Conservation (phyloP, 1,140 invertebrate species). For the Lasaia peninsularis region DNA sequence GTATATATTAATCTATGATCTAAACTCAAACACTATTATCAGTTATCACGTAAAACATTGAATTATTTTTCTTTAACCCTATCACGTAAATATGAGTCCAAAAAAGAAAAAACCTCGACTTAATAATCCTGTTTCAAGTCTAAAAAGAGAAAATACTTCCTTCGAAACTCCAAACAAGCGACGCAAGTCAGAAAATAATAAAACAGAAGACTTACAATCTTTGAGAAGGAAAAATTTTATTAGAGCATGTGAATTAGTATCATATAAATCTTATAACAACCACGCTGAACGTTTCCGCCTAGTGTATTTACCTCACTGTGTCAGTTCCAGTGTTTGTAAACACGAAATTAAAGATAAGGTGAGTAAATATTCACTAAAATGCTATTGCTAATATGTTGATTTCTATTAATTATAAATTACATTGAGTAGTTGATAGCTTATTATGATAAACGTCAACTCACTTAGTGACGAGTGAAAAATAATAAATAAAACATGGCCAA, state of each 20-base stretch:
- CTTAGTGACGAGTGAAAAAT: no score
- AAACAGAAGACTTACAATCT: slow-evolving; percentile 17
- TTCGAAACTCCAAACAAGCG: slow-evolving; percentile 20
- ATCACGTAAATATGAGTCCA: slow-evolving; percentile 18
- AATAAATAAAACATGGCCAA: no score
- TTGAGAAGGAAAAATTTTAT: slow-evolving; percentile 33
- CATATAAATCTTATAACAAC: slow-evolving; percentile 30
- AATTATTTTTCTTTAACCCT: no score
- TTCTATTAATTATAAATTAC: no score
- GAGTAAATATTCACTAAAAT: slow-evolving; percentile 22
- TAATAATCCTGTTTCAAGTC: background rate
- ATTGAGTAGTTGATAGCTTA: no score
- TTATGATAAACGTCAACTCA: no score
- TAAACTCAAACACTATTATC: no score
- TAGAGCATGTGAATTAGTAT: slow-evolving; percentile 36
- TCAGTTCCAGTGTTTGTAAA: slow-evolving; percentile 29
- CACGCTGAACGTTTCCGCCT: slow-evolving; percentile 34
- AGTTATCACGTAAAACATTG: no score
- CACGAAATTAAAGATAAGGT: slow-evolving; percentile 34
- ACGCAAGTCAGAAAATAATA: slow-evolving; percentile 12
- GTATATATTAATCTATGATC: no score
- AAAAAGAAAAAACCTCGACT: slow-evolving; percentile 27
- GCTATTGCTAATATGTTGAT: no score
- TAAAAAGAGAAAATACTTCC: slow-evolving; percentile 14
- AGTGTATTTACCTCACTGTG: slow-evolving; percentile 42